Base-by-base conservation (phyloP, 2,888 invertebrate genomes). In the Stenchaetothrips biformis region DNA sequence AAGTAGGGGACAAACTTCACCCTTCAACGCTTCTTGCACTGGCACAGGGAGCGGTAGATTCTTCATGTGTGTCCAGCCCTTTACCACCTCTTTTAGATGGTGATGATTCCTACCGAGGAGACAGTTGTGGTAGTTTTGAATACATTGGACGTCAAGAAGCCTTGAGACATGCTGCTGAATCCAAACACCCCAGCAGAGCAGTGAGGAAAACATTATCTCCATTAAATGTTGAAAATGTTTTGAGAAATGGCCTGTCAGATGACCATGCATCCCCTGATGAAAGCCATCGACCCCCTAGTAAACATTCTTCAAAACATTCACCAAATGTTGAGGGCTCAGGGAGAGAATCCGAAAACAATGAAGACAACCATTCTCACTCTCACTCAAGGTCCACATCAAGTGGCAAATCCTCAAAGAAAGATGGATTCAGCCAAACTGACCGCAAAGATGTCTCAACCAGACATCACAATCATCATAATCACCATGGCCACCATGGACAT, bases 361-460 rank as follows among this genome's bases (percentile, higher is more conserved):
- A 88, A 80, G 67, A 74, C 11, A 74, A 74, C 67, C 67, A 25
- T 25, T 25, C 67, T 74, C 67, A 74, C 25, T 83, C 89, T 11
- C 89, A 88, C 82, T 87, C 88, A 82, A 89, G 88, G 82, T 89
- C 89, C 49, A 88, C 89, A 78, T 89, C 88, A 81, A 88, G 90
- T 53, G 90, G 90, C 77, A 88, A 89, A 78, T 89, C 90, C 8
- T 89, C 88, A 3, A 92, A 91, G 84, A 88, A 90, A 81, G 92
- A 92, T 83, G 90, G 91, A 7, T 90, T 89, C 83, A 91, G 92
- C 85, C 92, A 92, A 84, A 92, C 92, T 0, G 92, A 92, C 83
- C 90, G 91, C 83, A 92, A 92, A 83, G 67, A 74, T 74, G 67
- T 74, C 25, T 21, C 78, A 79, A 27, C 48, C n/a, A 21, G 79